Base-by-base conservation (phyloP, 2,113 vertebrate species). In the Archocentrus centrarchus region DNA sequence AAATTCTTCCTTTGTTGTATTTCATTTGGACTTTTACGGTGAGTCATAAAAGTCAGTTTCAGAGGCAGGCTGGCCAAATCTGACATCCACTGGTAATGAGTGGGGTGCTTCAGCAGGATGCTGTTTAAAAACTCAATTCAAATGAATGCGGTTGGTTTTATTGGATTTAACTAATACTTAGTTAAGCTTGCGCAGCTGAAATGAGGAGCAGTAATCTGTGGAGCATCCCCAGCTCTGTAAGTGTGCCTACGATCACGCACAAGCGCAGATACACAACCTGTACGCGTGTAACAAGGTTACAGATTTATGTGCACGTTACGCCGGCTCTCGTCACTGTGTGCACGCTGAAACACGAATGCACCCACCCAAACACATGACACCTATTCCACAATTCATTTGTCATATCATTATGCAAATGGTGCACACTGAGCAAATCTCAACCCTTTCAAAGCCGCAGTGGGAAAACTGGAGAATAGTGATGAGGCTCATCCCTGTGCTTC, bases 1-100 rank as follows among this genome's bases (percentile, higher is more conserved):
- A 80, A 90, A 84, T 32, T 47, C 55, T 59, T 60, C 55, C 59
- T 87, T 85, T 85, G 81, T 80, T 68, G 55, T 75, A 81, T 86
- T 89, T 86, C 59, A 79, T 88, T 87, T 87, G 2, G 61, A 90
- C 77, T 85, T 92, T 78, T 66, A 86, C 59, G 9, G 75, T 59
- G 59, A 81, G 70, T 73, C 78, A 79, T 80, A 75, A 86, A 86
- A 77, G 44, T 73, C 77, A 83, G 77, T 83, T 83, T 83, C 82
- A 18, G 50, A 88, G 66, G 62, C 66, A 24, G 1, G 41, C 55
- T 2, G 55, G 77, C 83, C 73, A 91, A 88, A 89, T 75, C 73
- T 22, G 18, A 85, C 79, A 83, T 80, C 59, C 75, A 50, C 41
- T 47, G 11, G n/a, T 57, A 84, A 88, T 81, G 77, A 82, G 30